Evolutionary conservation across 2,113 vertebrate genomes (phyloP), one percentile per base, ranked within the genome.

Genomic region (Tamias sibiricus): DNA sequence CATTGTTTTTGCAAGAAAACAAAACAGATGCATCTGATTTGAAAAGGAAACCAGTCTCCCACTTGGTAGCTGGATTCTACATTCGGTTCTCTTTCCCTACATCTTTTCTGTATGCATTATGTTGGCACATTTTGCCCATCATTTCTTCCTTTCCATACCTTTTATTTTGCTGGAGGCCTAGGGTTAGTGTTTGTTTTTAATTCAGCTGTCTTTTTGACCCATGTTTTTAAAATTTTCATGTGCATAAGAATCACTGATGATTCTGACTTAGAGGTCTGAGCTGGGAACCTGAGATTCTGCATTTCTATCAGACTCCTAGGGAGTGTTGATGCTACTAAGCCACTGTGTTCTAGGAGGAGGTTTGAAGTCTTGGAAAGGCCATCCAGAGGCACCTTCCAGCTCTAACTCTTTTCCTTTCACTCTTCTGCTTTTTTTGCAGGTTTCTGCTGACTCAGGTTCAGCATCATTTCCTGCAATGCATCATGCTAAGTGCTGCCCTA

Each of bases 61-160:
- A 28, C 26, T 6, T 62, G 40, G 49, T 24, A 69, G 68, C 10
- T 57, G 24, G 30, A 26, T 30, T n/a, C 69, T 47, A 2, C 8
- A 42, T 22, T 69, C 17, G 64, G 8, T 32, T 44, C 37, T 32
- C 11, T 37, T 35, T 54, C 2, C 42, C 17, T 44, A 3, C 7
- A 4, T 59, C 3, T 77, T 0, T 76, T 64, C 17, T 44, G 19
- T 42, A 37, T 0, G 9, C 8, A 17, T 16, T 4, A 3, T 42
- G 8, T 12, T 47, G 85, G 35, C 4, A 1, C 40, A 14, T 37
- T 35, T 69, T 9, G 28, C 10, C 40, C 24, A 2, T 64, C 28
- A 12, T 32, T 13, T 81, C 68, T 59, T 44, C 68, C 26, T 77
- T 71, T 72, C 26, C 40, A 4, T 37, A 5, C 8, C 20, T 54